Evolutionary conservation across 2,888 invertebrate genomes (phyloP).

Genomic region (Diarsia dahlii): DNA sequence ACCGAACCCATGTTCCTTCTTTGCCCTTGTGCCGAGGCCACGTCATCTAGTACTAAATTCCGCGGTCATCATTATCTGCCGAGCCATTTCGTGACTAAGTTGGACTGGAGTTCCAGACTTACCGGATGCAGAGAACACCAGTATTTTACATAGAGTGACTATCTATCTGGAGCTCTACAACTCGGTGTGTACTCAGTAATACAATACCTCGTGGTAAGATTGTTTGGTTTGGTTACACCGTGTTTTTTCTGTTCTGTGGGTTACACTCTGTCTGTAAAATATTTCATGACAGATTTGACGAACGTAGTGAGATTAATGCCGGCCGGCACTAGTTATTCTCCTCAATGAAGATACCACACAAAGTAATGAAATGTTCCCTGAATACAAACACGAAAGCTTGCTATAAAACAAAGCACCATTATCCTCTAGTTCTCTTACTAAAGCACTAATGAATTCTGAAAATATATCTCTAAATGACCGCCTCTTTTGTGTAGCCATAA

Average conservation of each 20-base stretch:
- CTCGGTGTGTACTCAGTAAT: no score
- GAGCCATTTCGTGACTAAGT: no score
- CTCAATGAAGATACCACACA: neutral
- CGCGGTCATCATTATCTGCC: no score
- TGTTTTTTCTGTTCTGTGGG: no score
- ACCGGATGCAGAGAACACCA: no score
- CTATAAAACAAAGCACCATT: slow-evolving; percentile 34
- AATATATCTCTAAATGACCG: slow-evolving; percentile 58
- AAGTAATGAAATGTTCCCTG: slow-evolving; percentile 1
- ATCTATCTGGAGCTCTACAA: no score
- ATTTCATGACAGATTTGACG: neutral
- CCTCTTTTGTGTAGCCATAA: slow-evolving; percentile 58
- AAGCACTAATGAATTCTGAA: slow-evolving; percentile 57
- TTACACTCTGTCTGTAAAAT: neutral
- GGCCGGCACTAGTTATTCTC: neutral
- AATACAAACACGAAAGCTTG: slow-evolving; percentile 10
- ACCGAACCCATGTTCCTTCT: no score
- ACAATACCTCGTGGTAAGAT: no score
- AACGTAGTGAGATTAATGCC: neutral
- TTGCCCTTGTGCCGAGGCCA: no score
- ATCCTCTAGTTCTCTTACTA: slow-evolving; percentile 26
- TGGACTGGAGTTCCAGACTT: no score
- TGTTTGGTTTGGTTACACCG: neutral
- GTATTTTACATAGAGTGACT: no score
- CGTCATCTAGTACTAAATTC: no score